Evolutionary conservation across 1,140 invertebrate genomes (phyloP), one percentile per base, ranked within the genome.

Genomic region (Latrodectus geometricus): DNA sequence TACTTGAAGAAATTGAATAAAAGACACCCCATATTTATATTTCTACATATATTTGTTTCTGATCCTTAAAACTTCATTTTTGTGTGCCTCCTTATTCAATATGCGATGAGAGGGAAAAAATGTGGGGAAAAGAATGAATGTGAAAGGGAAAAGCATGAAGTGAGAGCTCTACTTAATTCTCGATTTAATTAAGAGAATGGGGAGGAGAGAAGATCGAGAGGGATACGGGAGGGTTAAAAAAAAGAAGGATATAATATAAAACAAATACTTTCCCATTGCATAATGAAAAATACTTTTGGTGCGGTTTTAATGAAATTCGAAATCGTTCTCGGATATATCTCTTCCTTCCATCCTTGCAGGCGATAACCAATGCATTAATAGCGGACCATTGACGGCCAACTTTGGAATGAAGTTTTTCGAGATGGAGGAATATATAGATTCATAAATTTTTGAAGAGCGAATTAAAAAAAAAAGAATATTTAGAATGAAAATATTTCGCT

Each of bases 241-340:
- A 82, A 82, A 82, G 73, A 73, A 72, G 80, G 70, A 82, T 82
- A 82, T 74, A 82, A 82, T 77, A 82, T 82, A 82, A 82, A 82
- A 82, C 80, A 82, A 82, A 82, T 82, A 82, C 80, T 82, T 82
- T 82, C 52, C 35, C 80, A 82, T 65, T 82, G 80, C 80, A 50
- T 82, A 82, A 82, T 82, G 80, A 82, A 82, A 82, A 82, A 82
- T 82, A 82, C 80, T 82, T 82, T 82, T 82, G 80, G 56, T 66
- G 65, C 21, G 54, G 69, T 69, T 82, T 74, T 82, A 74, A 65
- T 82, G 78, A 80, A 80, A 80, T 70, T 61, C 66, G 78, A 66
- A 80, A 80, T 80, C 78, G 66, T 70, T 80, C 78, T 52, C 61
- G 76, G 69, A 81, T 81, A 56, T 20, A 69, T 61, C 54, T 61